phyloP scores from a whole-genome alignment of 30 jellyfish, hydroid and myxozoan genomes.

The Pelagia noctiluca region DNA sequence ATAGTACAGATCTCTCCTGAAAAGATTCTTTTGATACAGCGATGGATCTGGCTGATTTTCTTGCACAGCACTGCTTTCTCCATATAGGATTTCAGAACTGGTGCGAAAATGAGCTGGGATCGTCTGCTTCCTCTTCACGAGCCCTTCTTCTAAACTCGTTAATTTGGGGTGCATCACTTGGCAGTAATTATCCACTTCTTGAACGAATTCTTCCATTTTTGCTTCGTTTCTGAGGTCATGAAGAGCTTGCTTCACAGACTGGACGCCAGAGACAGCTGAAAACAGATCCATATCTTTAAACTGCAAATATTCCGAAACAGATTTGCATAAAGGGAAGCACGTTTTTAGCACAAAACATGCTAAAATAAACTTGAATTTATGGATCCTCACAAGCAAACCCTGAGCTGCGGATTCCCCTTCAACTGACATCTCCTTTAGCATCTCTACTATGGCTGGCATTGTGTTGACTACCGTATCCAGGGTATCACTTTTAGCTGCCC shows the following conservation, averaged over 20 bases:
- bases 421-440: slow-evolving; percentile 36
- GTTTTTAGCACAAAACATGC: not conserved
- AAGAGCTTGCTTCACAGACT: not conserved
- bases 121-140: too few relatives aligned
- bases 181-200: too few relatives aligned
- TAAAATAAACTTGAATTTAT: not conserved
- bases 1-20: slow-evolving; percentile 8
- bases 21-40: not conserved
- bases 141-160: too few relatives aligned
- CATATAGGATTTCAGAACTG: not conserved
- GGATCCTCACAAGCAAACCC: slow-evolving; percentile 5
- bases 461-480: slow-evolving; percentile 19
- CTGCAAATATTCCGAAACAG: not conserved
- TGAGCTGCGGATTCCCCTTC: slow-evolving; percentile 11
- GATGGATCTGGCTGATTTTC: not conserved
- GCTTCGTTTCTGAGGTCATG: not conserved
- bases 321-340: not conserved
- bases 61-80: slow-evolving; percentile 2
- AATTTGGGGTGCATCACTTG: not conserved
- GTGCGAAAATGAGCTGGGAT: too few relatives aligned
- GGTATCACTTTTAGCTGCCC: slow-evolving; percentile 47
- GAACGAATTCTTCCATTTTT: not conserved
- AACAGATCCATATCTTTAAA: not conserved
- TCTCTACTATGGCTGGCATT: slow-evolving; percentile 38
- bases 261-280: slow-evolving; percentile 4